phyloP scores from a whole-genome alignment of 23 tunicate genomes.

The Trididemnum miniatum region DNA sequence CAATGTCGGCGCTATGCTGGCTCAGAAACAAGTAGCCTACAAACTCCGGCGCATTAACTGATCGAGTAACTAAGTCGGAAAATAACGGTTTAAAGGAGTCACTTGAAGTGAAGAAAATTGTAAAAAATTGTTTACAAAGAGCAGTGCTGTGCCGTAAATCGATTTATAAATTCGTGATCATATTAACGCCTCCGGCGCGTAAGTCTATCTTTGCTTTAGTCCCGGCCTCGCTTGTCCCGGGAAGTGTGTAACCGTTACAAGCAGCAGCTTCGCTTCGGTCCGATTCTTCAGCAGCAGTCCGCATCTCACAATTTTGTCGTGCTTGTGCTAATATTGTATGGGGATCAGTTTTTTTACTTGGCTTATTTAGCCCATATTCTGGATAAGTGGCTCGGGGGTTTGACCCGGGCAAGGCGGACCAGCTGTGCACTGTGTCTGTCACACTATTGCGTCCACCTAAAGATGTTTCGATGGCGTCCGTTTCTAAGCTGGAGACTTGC shows the following conservation, averaged over 20 bases:
- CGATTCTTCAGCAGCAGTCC: background rate
- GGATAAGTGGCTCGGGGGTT: slow-evolving; percentile 70
- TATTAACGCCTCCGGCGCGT: slow-evolving; percentile 78
- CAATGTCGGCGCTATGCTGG: too few species aligned
- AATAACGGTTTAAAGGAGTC: too few species aligned
- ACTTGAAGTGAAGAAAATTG: too few species aligned
- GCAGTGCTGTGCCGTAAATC: background rate
- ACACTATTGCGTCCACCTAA: slow-evolving; percentile 58
- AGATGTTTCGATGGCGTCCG: slow-evolving; percentile 51
- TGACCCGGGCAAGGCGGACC: slow-evolving; percentile 77
- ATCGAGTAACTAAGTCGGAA: too few species aligned
- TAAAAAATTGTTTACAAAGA: background rate
- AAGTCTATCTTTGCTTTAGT: slow-evolving; percentile 92
- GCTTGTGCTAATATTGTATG: slow-evolving; percentile 51
- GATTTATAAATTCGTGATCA: slow-evolving; percentile 81
- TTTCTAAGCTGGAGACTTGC: background rate
- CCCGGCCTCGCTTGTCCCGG: slow-evolving; percentile 86
- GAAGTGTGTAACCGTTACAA: slow-evolving; percentile 59
- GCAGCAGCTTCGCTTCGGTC: background rate
- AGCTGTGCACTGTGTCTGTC: slow-evolving; percentile 75
- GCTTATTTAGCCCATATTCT: slow-evolving; percentile 30
- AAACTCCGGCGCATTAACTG: too few species aligned
- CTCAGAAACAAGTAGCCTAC: too few species aligned
- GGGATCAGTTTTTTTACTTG: slow-evolving; percentile 34
- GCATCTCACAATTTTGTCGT: background rate